Conservation (phyloP, 2,113 vertebrate species). For the Cervus canadensis region DNA sequence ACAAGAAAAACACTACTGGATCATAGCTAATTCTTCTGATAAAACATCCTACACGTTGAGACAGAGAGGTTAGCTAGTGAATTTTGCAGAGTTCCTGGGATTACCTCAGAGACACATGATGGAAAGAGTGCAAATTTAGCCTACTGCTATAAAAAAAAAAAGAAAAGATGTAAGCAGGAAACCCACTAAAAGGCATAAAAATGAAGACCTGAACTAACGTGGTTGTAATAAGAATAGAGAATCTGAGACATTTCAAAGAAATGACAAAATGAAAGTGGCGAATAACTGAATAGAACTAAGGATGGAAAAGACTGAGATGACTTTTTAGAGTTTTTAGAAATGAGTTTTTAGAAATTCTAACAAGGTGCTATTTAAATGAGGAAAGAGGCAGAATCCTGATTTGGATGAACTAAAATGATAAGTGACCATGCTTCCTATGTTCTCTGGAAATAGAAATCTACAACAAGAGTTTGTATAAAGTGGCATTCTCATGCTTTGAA, state of each 20-base stretch:
- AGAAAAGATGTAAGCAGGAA: neutral
- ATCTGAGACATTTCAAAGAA: conserved; percentile 15
- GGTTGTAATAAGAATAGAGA: neutral
- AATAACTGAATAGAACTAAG: neutral
- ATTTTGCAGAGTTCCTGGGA: neutral
- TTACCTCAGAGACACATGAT: neutral
- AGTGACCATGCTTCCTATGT: neutral
- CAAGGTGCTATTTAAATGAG: neutral
- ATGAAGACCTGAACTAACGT: neutral
- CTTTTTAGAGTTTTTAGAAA: neutral
- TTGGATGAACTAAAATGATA: neutral
- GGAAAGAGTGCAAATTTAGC: conserved; percentile 10
- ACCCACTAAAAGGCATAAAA: neutral
- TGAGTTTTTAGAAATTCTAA: conserved; percentile 7
- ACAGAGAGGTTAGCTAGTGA: neutral
- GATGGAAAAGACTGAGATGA: neutral
- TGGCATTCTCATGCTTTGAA: conserved; percentile 53
- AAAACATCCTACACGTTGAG: neutral
- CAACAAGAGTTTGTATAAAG: conserved; percentile 28
- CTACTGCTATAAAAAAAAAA: neutral
- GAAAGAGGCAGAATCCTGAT: neutral
- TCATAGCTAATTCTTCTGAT: neutral
- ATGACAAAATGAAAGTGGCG: neutral
- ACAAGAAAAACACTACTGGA: neutral
- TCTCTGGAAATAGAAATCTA: conserved; percentile 55